Conservation (phyloP, 2,888 invertebrate species). For the Neelides folsomi region DNA sequence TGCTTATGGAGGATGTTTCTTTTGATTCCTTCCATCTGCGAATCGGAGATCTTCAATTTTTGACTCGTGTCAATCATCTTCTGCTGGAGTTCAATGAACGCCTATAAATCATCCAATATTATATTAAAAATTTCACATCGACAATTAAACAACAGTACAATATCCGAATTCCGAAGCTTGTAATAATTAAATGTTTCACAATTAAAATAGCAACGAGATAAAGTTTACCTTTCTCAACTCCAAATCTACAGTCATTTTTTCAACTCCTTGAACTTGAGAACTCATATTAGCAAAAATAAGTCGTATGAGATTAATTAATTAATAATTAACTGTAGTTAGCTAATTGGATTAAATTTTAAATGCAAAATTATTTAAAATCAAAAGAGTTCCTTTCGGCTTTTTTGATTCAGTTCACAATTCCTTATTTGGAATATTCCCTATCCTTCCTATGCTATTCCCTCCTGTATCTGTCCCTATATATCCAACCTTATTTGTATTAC, state of each 20-base stretch:
- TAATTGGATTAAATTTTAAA: too few relatives aligned
- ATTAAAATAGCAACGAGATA: background rate
- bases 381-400: too few relatives aligned
- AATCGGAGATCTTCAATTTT: conserved; percentile 62
- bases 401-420: too few relatives aligned
- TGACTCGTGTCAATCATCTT: conserved; percentile 69
- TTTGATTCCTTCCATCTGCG: conserved; percentile 58
- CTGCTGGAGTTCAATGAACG: conserved; percentile 65
- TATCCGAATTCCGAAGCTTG: background rate
- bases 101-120: conserved; percentile 39
- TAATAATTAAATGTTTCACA: background rate
- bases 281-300: conserved; percentile 4
- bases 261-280: background rate
- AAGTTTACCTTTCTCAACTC: conserved; percentile 24
- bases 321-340: background rate
- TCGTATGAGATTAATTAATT: background rate
- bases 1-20: conserved; percentile 55
- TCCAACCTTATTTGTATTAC: too few relatives aligned
- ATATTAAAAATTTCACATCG: background rate
- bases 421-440: too few relatives aligned
- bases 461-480: too few relatives aligned
- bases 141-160: background rate
- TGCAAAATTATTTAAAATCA: too few relatives aligned
- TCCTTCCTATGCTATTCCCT: too few relatives aligned
- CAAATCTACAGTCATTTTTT: conserved; percentile 19